A percentile compares a stretch with the other conserved stretches of the same genome.
These are phyloP conservation scores for Augiades crinisus DNA, from an alignment of 2,888 invertebrate genomes.

Conservation along the genomic window DNA sequence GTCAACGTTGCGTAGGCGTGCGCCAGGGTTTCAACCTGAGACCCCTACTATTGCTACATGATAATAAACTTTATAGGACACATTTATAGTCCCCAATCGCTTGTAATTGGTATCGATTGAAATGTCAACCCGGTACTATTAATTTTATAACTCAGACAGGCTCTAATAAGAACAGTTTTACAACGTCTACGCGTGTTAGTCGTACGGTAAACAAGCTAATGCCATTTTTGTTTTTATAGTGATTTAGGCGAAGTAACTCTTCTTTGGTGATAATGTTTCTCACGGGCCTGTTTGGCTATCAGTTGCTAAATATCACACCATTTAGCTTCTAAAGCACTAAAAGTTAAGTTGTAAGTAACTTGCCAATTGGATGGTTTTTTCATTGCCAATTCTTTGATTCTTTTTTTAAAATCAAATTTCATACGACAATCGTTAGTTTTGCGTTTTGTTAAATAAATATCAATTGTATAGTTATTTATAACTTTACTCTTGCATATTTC, in stretches of 20 bases:
- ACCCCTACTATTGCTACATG: constrained; percentile 16
- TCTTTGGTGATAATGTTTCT: constrained; percentile 15
- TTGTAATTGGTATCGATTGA: constrained; percentile 23
- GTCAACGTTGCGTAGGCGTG: constrained; percentile 22
- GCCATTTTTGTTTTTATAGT: constrained; percentile 18
- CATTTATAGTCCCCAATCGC: constrained; percentile 18
- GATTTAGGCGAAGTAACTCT: constrained; percentile 13
- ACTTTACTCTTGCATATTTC: neutral
- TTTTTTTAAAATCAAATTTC: no score
- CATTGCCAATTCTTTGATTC: neutral
- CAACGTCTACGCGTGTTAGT: constrained; percentile 13
- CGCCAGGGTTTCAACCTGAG: constrained; percentile 19
- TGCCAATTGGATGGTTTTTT: constrained; percentile 3
- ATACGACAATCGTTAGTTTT: no score
- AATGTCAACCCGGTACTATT: constrained; percentile 18
- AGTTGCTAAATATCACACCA: constrained; percentile 27
- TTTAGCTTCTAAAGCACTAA: constrained; percentile 19
- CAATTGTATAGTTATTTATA: no score
- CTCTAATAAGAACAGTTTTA: constrained; percentile 19
- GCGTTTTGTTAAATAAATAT: no score
- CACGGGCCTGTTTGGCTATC: constrained; percentile 19
- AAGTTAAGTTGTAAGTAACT: constrained; percentile 16
- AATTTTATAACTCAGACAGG: constrained; percentile 13
- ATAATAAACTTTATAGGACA: constrained; percentile 15
- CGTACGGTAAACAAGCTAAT: constrained; percentile 4